Conservation (phyloP, 2,113 vertebrate genomes). For the Hippoglossus stenolepis region DNA sequence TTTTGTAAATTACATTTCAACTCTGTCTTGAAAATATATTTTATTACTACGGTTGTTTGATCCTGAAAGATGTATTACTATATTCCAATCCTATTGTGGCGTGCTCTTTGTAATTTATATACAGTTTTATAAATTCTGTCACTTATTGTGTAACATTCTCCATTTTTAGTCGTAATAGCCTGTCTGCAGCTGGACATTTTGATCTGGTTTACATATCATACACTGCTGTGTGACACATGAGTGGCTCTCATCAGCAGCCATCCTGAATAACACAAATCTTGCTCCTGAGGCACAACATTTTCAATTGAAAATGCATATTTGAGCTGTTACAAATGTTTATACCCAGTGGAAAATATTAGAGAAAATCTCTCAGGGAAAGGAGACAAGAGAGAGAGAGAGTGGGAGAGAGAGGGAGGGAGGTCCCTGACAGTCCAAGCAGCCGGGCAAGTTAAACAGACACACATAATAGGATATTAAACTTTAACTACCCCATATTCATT, state of each 20-base stretch:
- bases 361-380: slow-evolving; percentile 37
- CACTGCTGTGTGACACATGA: slow-evolving; percentile 29
- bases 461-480: slow-evolving; percentile 85
- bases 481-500: slow-evolving; percentile 83
- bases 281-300: slow-evolving; percentile 41
- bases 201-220: slow-evolving; percentile 25
- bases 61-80: not conserved
- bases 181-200: not conserved
- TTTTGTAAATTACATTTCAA: not conserved
- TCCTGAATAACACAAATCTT: slow-evolving; percentile 50
- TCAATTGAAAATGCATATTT: slow-evolving; percentile 49
- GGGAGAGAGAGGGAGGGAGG: slow-evolving; percentile 37
- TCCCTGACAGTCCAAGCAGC: slow-evolving; percentile 66
- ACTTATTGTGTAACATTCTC: slow-evolving; percentile 28
- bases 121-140: slow-evolving; percentile 9
- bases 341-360: slow-evolving; percentile 60
- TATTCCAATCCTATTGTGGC: not conserved
- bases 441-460: slow-evolving; percentile 80
- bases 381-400: slow-evolving; percentile 31
- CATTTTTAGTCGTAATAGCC: slow-evolving; percentile 11
- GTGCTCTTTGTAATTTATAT: not conserved
- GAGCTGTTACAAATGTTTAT: slow-evolving; percentile 61
- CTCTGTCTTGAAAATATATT: not conserved
- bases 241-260: slow-evolving; percentile 6
- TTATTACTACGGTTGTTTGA: not conserved